Percentiles rank a stretch among this genome's conserved stretches.
These are phyloP conservation scores for Drosophila lowei DNA, from an alignment of 1,140 invertebrate species.

Conservation along the genomic window DNA sequence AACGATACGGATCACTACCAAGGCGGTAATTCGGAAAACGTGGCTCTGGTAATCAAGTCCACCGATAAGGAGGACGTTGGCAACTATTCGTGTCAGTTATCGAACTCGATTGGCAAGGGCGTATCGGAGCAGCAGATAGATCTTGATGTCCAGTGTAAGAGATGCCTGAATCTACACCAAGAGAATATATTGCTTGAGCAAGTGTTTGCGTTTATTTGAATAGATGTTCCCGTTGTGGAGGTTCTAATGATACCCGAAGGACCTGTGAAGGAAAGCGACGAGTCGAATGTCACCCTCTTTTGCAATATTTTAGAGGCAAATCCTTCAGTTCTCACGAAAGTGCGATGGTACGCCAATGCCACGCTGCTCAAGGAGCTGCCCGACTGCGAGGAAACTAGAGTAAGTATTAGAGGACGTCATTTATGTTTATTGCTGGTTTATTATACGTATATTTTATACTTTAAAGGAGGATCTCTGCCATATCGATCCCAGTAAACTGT, in stretches of 20 bases:
- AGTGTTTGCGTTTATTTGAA: not conserved
- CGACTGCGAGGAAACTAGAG: constrained; percentile 85
- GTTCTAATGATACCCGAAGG: constrained; percentile 89
- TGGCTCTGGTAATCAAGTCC: constrained; percentile 90
- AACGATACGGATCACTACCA: constrained; percentile 87
- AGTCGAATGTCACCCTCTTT: constrained; percentile 90
- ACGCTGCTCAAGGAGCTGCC: constrained; percentile 92
- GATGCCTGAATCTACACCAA: not conserved
- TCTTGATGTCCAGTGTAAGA: constrained; percentile 92
- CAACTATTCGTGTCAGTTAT: constrained; percentile 90
- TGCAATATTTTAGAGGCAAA: constrained; percentile 90
- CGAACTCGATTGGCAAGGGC: constrained; percentile 88
- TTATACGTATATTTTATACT: not conserved
- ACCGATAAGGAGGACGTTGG: constrained; percentile 90
- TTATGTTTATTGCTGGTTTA: not conserved
- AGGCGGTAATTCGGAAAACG: constrained; percentile 89
- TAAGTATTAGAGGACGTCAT: constrained; percentile 3
- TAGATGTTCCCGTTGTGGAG: constrained; percentile 90
- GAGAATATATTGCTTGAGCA: not conserved
- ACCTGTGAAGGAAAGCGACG: constrained; percentile 91
- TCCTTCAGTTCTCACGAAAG: constrained; percentile 86
- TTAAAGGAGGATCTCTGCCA: constrained; percentile 87
- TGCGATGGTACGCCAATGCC: constrained; percentile 92
- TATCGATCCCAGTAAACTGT: constrained; percentile 92
- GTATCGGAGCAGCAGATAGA: constrained; percentile 87